Percentiles rank a stretch among this genome's conserved stretches.
phyloP scores from a whole-genome alignment of 2,113 vertebrate species.

The Suricata suricatta region DNA sequence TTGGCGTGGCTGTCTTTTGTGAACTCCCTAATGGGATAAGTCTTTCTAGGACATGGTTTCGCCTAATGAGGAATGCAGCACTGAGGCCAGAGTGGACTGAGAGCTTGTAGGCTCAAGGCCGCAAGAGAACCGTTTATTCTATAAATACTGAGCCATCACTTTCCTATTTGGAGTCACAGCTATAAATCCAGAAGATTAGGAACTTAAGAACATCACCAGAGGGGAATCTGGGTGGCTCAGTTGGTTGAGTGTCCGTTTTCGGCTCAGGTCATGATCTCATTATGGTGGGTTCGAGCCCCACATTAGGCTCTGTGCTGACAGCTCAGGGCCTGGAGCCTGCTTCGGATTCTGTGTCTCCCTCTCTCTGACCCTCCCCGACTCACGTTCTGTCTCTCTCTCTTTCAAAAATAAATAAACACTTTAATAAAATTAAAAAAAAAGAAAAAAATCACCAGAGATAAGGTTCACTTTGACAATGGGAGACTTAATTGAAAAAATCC shows the following conservation, averaged over 20 bases:
- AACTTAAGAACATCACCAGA: not conserved
- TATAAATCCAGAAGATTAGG: not conserved
- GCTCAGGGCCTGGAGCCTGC: no score
- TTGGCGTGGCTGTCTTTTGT: not conserved
- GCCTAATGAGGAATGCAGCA: not conserved
- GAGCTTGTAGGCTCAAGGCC: not conserved
- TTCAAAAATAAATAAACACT: no score
- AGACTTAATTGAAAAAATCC: constrained; percentile 5
- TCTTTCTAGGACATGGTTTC: not conserved
- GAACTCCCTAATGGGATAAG: not conserved
- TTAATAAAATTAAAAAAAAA: no score
- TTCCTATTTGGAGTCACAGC: not conserved
- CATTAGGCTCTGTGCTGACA: no score
- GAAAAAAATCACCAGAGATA: not conserved
- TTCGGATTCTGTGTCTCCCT: no score
- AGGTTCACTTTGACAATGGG: constrained; percentile 12
- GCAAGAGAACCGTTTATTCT: constrained; percentile 5
- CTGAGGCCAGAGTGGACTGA: not conserved
- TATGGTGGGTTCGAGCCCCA: no score
- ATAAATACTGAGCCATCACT: constrained; percentile 29
- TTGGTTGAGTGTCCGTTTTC: no score
- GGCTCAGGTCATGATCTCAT: no score
- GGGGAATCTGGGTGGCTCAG: not conserved
- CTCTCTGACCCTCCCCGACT: no score
- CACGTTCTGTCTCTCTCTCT: no score